phyloP scores from a whole-genome alignment of 2,888 invertebrate genomes.

The Acholoe squamosa region DNA sequence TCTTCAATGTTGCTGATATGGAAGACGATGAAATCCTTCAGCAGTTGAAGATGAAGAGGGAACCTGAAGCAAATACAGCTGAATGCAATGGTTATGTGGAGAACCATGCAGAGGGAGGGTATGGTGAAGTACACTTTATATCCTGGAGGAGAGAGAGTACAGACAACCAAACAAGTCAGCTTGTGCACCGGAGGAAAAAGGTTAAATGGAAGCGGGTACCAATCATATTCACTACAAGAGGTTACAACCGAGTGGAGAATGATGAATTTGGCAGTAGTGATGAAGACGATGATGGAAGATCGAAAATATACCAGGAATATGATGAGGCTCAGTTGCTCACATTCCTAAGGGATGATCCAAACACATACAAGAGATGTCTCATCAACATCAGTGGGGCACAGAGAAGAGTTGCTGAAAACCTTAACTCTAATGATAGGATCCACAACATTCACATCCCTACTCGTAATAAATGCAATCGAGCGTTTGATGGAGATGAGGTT shows the following conservation, averaged over 20 bases:
- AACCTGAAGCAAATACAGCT: neutral
- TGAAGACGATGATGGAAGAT: neutral
- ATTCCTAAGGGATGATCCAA: conserved; percentile 10
- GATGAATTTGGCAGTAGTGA: neutral
- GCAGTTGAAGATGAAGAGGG: neutral
- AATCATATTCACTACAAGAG: neutral
- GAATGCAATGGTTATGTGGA: neutral
- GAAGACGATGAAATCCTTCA: conserved; percentile 19
- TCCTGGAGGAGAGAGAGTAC: neutral
- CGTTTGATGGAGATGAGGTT: conserved; percentile 58
- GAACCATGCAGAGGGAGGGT: too few relatives aligned
- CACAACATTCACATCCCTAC: neutral
- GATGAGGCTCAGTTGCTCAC: neutral
- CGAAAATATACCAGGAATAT: conserved; percentile 16
- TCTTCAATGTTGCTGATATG: neutral
- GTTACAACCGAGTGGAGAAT: neutral
- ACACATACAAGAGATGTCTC: conserved; percentile 61
- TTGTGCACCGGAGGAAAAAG: neutral
- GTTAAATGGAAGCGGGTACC: neutral
- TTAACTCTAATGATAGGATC: conserved; percentile 62
- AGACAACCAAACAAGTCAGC: neutral
- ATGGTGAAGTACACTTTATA: too few relatives aligned
- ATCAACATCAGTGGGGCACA: conserved; percentile 30
- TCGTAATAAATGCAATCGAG: neutral
- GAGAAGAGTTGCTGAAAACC: conserved; percentile 58